These are phyloP conservation scores for Mus spicilegus DNA, from an alignment of 2,113 vertebrate species.

Conservation along the genomic window DNA sequence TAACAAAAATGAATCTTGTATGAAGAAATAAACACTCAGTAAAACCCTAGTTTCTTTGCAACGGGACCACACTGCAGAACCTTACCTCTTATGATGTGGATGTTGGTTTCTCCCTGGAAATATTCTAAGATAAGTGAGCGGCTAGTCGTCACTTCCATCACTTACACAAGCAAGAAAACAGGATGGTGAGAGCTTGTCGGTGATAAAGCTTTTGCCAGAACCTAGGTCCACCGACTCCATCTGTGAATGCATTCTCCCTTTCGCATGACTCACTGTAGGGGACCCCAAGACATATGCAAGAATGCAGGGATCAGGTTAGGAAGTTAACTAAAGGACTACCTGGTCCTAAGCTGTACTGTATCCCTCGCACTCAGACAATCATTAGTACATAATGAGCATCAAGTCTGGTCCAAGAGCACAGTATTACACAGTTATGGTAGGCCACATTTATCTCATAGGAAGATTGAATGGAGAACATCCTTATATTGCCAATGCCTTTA, in stretches of 20 bases:
- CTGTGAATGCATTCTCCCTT: neutral
- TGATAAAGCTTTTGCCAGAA: neutral
- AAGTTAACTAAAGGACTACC: neutral
- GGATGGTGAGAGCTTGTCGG: neutral
- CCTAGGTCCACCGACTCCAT: neutral
- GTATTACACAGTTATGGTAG: neutral
- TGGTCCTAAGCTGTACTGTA: neutral
- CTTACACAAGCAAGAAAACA: neutral
- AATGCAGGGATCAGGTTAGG: neutral
- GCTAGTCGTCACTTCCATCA: neutral
- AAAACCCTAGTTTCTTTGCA: neutral
- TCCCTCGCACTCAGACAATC: rapidly evolving
- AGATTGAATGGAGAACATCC: neutral
- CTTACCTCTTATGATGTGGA: neutral
- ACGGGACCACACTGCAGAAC: too few species aligned
- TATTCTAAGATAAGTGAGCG: neutral
- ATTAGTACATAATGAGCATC: rapidly evolving
- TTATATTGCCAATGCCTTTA: neutral
- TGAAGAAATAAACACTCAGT: neutral
- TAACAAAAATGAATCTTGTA: neutral
- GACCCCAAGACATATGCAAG: neutral
- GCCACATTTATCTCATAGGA: neutral
- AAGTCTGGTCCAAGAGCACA: neutral
- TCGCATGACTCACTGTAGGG: neutral
- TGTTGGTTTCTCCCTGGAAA: neutral